phyloP scores from a whole-genome alignment of 92 coral and sea anemone species.

The Palythoa heliodiscus region DNA sequence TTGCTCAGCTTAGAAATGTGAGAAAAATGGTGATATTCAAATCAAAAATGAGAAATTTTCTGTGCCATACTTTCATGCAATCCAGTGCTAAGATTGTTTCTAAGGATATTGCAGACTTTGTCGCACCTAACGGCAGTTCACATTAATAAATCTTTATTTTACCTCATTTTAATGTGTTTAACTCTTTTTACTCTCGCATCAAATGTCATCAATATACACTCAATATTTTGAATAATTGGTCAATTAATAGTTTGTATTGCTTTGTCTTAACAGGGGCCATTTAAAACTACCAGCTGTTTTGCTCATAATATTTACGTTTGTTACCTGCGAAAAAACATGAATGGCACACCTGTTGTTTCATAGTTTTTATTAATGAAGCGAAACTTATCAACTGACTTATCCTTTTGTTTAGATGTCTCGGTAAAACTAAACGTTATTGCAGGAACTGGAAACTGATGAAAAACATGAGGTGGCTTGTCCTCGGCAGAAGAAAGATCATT shows the following conservation, averaged over 20 bases:
- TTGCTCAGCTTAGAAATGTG: no score
- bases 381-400: not conserved
- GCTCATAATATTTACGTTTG: conserved; percentile 25
- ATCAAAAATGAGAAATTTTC: no score
- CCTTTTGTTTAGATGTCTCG: conserved; percentile 1
- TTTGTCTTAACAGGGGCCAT: not conserved
- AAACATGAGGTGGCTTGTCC: not conserved
- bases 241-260: not conserved
- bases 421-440: not conserved
- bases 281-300: not conserved
- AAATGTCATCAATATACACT: no score
- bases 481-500: not conserved
- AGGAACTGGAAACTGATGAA: not conserved
- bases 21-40: no score
- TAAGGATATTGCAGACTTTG: no score
- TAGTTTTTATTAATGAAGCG: conserved; percentile 24
- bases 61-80: no score
- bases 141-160: no score
- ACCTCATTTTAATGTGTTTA: no score
- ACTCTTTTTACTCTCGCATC: not conserved
- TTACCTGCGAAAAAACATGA: conserved; percentile 28
- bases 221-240: not conserved
- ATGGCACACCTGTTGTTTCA: conserved; percentile 27
- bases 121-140: no score
- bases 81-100: no score